A percentile compares a stretch with the other conserved stretches of the same genome.
These are phyloP conservation scores for Limnephilus rhombicus DNA, from an alignment of 2,888 invertebrate species.

Conservation along the genomic window DNA sequence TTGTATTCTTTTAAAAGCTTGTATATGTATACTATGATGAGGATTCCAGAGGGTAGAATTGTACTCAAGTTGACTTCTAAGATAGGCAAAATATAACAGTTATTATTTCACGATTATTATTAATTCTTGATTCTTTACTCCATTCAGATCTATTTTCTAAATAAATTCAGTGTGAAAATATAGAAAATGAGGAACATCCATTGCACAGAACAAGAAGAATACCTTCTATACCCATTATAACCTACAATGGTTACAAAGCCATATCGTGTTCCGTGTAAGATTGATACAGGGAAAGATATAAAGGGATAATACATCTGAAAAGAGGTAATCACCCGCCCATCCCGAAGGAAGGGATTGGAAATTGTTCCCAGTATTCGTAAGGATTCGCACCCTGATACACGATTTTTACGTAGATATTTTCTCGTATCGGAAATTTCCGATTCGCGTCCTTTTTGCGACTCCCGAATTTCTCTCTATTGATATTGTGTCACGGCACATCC, in stretches of 20 bases:
- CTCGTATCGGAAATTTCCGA: neutral
- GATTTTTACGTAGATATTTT: neutral
- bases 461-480: neutral
- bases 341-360: neutral
- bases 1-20: no score
- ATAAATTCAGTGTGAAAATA: neutral
- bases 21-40: no score
- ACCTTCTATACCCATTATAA: neutral
- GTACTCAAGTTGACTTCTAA: no score
- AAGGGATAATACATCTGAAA: neutral
- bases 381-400: neutral
- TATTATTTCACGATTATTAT: no score
- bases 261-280: neutral
- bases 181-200: neutral
- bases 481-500: neutral
- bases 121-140: neutral
- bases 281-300: neutral
- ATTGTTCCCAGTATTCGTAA: neutral
- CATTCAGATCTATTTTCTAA: neutral
- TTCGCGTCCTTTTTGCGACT: neutral
- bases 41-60: no score
- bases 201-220: neutral
- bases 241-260: neutral
- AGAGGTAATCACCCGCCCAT: neutral
- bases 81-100: no score